Conservation (phyloP, 2,113 vertebrate genomes). For the Paedocypris sp. region DNA sequence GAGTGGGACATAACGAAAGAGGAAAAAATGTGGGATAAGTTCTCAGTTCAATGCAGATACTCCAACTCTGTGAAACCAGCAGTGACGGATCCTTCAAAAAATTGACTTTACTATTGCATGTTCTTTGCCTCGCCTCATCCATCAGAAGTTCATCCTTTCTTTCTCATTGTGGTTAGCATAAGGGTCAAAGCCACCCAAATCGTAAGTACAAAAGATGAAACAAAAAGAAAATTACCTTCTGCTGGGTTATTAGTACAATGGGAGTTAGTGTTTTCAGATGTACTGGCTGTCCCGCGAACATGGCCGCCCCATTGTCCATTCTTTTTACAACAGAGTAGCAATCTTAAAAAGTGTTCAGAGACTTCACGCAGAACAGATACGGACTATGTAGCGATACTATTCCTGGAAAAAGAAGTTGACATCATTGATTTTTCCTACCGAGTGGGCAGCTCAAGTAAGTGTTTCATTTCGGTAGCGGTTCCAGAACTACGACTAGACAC, state of each 20-base stretch:
- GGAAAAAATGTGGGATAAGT: neutral
- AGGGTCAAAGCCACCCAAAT: neutral
- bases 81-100: neutral
- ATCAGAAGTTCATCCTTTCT: neutral
- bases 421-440: slow-evolving; percentile 19
- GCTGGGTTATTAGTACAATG: slow-evolving; percentile 9
- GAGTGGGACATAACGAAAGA: slow-evolving; percentile 3
- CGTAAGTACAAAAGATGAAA: neutral
- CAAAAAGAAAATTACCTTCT: slow-evolving; percentile 27
- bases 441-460: neutral
- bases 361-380: slow-evolving; percentile 13
- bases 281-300: neutral
- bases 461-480: slow-evolving; percentile 22
- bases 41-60: too few species aligned
- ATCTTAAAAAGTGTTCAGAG: slow-evolving; percentile 21
- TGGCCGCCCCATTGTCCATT: slow-evolving; percentile 18
- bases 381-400: slow-evolving; percentile 13
- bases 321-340: neutral
- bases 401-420: slow-evolving; percentile 28
- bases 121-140: neutral
- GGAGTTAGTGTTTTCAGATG: slow-evolving; percentile 32
- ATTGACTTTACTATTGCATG: neutral
- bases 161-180: slow-evolving; percentile 12
- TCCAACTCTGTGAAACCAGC: neutral
- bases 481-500: slow-evolving; percentile 6